Base-by-base conservation (phyloP, 2,888 invertebrate species). In the Spatulosminthurus flaviceps region DNA sequence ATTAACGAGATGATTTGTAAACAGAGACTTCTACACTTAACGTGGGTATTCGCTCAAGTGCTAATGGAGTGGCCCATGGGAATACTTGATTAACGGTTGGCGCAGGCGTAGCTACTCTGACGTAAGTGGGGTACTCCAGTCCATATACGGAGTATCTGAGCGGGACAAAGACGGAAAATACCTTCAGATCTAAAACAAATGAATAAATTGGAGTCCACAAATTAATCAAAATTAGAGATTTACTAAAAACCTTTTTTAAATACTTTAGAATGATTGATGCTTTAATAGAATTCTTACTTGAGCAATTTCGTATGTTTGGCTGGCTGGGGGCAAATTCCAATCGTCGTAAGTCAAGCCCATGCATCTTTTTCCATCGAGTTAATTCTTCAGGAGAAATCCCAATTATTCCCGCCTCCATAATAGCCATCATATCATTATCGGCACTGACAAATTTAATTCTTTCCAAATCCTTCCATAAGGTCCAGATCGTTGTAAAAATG, bases 11-110 rank as follows among this genome's bases (percentile, higher is more conserved):
- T 43, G 43, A 43, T 60, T 60, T 60, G 21, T 60, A 60, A 2
- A 60, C 60, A 16, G 19, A 60, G 2, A 60, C 16, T 21, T 60
- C 60, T 7, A 60, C 60, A 16, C 7, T 5, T 60, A 60, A 60
- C n/a, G 60, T 7, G 7, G 60, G 21, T 4, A 60, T 5, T 60
- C 60, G 4, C n/a, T 60, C 60, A 2, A 60, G 16, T 5, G 60
- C 60, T 13, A 60, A 64, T 2, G 64, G 64, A 64, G 24, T 64
- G 16, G 64, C 64, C 64, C 64, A 64, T 9, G 64, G 64, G 24
- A 64, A 64, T 2, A 64, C 11, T 19, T 64, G 19, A 4, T 16
- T 64, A 4, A 24, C 64, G 16, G 22, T 7, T 19, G 60, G 60
- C 4, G 60, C 60, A 2, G 64, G 64, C n/a, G 13, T 24, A 22